phyloP scores from a whole-genome alignment of 2,797 vertebrate genomes.

The Coilia nasus region DNA sequence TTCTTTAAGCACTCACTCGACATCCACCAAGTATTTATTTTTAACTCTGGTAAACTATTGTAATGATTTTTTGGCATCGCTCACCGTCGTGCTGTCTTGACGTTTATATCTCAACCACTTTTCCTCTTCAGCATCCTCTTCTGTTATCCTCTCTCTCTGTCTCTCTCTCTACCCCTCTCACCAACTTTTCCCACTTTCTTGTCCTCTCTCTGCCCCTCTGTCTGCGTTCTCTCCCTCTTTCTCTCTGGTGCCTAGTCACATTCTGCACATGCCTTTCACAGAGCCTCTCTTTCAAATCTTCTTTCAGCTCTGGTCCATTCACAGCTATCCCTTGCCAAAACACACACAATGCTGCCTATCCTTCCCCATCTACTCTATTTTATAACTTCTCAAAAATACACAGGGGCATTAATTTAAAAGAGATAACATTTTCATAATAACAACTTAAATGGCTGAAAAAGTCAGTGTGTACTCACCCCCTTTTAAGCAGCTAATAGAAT shows the following conservation, averaged over 20 bases:
- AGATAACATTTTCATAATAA: neutral
- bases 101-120: neutral
- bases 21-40: constrained; percentile 62
- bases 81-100: constrained; percentile 16
- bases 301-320: constrained; percentile 73
- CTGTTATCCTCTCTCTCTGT: constrained; percentile 2
- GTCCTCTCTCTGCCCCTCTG: constrained; percentile 34
- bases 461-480: constrained; percentile 66
- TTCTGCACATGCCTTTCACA: constrained; percentile 76
- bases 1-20: constrained; percentile 66
- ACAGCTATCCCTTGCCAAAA: constrained; percentile 74
- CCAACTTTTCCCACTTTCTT: constrained; percentile 27
- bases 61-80: neutral
- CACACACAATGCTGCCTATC: constrained; percentile 58
- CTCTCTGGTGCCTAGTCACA: constrained; percentile 60
- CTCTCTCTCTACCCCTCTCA: constrained; percentile 20
- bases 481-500: constrained; percentile 61
- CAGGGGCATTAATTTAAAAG: neutral
- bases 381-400: neutral
- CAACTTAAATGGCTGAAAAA: neutral
- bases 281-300: constrained; percentile 71
- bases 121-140: constrained; percentile 10
- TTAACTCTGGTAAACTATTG: constrained; percentile 53
- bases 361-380: neutral
- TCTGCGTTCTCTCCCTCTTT: constrained; percentile 51